Base-by-base conservation (phyloP, 2,888 invertebrate genomes). In the Eurois occulta region DNA sequence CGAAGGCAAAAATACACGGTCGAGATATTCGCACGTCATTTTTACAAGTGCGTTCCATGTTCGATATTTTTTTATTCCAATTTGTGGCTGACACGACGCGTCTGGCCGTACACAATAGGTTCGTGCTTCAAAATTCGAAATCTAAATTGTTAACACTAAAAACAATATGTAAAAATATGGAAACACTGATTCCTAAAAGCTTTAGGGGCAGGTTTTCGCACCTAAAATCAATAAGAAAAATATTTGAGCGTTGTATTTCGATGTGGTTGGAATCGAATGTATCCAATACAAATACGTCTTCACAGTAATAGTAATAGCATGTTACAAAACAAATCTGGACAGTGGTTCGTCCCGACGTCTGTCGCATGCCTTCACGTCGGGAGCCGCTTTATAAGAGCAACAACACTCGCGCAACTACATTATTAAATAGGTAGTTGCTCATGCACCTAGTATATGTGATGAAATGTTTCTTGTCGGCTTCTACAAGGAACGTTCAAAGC, bases 301-400 rank as follows among this genome's bases (percentile, higher is more conserved):
- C 16, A 64, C 46, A 68, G 65, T 68, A 71, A 60, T 65, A 55
- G 71, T 82, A 77, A 75, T 75, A 73, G 73, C 41, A 60, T 58
- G 74, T 86, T 86, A 80, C 84, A 85, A 88, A 81, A 87, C 72
- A 78, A 81, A 85, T 83, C 86, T 77, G 75, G 62, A 43, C 80
- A 75, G 67, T 67, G 81, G 80, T 72, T 80, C 75, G 78, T 77
- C 78, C 71, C 74, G 69, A 76, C 67, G 72, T 72, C 82, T 79
- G 81, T 78, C 85, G 91, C 89, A 91, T 93, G 82, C 91, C 91
- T 85, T 84, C 91, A 91, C 91, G 92, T 91, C 78, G 86, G 86
- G 80, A 78, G 75, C 64, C 85, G 81, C 86, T 89, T 90, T 86
- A 88, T 87, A 90, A 88, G 83, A 91, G 86, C 86, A 87, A 89